Evolutionary conservation across 2,888 invertebrate genomes (phyloP), one percentile per base, ranked within the genome.

Genomic region (Drosophila kambysellisi): DNA sequence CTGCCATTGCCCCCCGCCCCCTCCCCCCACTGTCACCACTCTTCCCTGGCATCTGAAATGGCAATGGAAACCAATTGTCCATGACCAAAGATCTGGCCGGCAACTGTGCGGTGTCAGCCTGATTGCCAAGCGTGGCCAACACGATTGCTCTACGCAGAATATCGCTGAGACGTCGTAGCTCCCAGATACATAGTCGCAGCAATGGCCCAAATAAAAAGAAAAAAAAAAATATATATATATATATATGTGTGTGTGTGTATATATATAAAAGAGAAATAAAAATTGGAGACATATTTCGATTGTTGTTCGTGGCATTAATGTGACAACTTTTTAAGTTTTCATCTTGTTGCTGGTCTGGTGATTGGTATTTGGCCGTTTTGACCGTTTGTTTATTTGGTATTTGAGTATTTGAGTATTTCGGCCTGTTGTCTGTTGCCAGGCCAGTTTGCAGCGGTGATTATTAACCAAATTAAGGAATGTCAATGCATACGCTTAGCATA

Each of bases 401-500:
- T 35, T 50, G 29, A 46, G 35, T 39, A 25, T 35, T 53, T 50
- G 76, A 53, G 33, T 25, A 25, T 54, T 41, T 64, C 30, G 20
- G 62, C 25, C 30, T 12, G 56, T 51, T 53, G 62, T 70, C 74
- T 83, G 83, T 84, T 84, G 89, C 83, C 79, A 88, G 65, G 87
- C 89, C 73, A 83, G 73, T 74, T 79, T 69, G 63, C 67, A 60
- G 63, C 67, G 82, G 57, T 65, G 89, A 89, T 89, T 85, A 85
- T 89, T 89, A 88, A 73, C 83, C 86, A 87, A 88, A 86, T 86
- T 80, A 77, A 86, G 79, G 88, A 86, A 90, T 88, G 88, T 82
- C 86, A 88, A 71, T 76, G 80, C 80, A 89, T 82, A 84, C 43
- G 76, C 67, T 89, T 89, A 85, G 86, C 86, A 89, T 87, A 89